Percentiles rank a stretch among this genome's conserved stretches.
Evolutionary conservation across 2,888 invertebrate species (phyloP).

Genomic region (Cepaea hortensis): DNA sequence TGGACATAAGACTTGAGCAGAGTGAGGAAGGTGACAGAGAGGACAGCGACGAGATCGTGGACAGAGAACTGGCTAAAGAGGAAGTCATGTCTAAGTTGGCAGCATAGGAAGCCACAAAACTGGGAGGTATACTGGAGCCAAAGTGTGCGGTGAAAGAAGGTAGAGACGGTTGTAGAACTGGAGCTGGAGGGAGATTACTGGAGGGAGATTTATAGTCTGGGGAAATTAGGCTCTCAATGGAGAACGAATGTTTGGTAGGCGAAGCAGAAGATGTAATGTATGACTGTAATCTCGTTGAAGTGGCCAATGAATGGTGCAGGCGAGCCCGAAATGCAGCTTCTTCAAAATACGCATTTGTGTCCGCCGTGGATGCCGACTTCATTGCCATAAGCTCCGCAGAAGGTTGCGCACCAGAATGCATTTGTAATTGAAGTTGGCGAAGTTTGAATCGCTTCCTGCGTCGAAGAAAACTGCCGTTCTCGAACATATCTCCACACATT

Average conservation of each 20-base stretch:
- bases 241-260: constrained; percentile 82
- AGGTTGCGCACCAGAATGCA: constrained; percentile 25
- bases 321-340: constrained; percentile 71
- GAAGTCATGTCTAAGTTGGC: constrained; percentile 58
- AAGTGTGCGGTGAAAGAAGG: constrained; percentile 68
- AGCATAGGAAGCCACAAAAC: constrained; percentile 53
- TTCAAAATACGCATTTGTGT: constrained; percentile 42
- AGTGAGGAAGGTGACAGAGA: constrained; percentile 23
- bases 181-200: constrained; percentile 35
- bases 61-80: constrained; percentile 59
- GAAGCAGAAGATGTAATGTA: constrained; percentile 50
- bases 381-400: constrained; percentile 54
- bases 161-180: constrained; percentile 50
- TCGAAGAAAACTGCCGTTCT: constrained; percentile 75
- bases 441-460: constrained; percentile 74
- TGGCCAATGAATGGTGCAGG: constrained; percentile 63
- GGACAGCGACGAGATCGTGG: constrained; percentile 46
- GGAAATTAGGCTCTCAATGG: constrained; percentile 90
- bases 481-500: constrained; percentile 76
- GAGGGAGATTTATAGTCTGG: constrained; percentile 77
- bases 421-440: constrained; percentile 42
- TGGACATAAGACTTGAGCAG: constrained; percentile 43
- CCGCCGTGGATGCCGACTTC: constrained; percentile 50
- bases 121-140: constrained; percentile 49
- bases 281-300: constrained; percentile 59